Conservation (phyloP, 2,888 invertebrate genomes). For the Sminthurinus aureus region DNA sequence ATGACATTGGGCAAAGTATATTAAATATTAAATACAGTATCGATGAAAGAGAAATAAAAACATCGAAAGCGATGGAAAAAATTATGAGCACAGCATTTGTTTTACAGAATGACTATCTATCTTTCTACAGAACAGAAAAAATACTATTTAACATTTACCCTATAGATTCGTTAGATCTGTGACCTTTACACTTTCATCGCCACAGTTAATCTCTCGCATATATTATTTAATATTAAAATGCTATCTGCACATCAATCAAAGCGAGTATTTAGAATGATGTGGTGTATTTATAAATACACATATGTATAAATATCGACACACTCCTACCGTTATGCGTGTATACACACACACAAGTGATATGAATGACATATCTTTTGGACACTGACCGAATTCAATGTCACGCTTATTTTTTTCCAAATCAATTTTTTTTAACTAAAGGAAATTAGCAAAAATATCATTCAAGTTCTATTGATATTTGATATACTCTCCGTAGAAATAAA, state of each 20-base stretch:
- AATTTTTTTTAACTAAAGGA: neutral
- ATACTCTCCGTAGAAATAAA: too few relatives aligned
- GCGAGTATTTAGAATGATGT: too few relatives aligned
- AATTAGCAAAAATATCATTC: neutral
- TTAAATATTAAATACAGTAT: too few relatives aligned
- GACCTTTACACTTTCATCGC: neutral
- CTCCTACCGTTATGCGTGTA: too few relatives aligned
- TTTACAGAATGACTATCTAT: too few relatives aligned
- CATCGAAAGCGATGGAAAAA: too few relatives aligned
- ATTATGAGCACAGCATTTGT: too few relatives aligned
- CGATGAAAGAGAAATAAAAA: too few relatives aligned
- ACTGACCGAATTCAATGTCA: slow-evolving; percentile 1
- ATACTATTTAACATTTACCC: neutral
- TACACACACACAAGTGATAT: neutral
- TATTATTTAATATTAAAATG: neutral
- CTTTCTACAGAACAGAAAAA: too few relatives aligned
- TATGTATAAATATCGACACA: too few relatives aligned
- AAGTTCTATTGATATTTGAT: too few relatives aligned
- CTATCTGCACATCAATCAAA: neutral
- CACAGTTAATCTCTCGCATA: neutral
- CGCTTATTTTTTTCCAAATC: neutral
- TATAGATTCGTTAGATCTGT: neutral
- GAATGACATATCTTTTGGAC: neutral
- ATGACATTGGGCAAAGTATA: too few relatives aligned
- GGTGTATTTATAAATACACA: neutral